These are phyloP conservation scores for Orthosia cruda DNA, from an alignment of 2,888 invertebrate species.

Conservation along the genomic window DNA sequence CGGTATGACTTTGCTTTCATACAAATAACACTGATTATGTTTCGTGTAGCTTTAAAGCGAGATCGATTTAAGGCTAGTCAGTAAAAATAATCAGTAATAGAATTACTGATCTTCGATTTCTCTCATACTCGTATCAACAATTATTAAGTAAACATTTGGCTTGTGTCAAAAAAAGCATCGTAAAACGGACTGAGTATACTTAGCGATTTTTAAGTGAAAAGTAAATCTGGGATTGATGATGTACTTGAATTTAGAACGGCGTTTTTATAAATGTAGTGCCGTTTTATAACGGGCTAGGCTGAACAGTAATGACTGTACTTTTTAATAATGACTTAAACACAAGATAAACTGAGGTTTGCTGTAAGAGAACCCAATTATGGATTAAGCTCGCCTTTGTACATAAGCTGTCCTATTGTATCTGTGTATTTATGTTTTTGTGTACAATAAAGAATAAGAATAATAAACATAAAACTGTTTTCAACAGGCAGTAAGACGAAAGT, in stretches of 20 bases:
- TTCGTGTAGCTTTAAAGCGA: not conserved
- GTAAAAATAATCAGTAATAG: not conserved
- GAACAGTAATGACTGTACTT: not conserved
- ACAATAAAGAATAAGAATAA: no score
- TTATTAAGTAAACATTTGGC: not conserved
- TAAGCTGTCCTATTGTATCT: no score
- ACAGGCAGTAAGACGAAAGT: not conserved
- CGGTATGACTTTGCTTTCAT: constrained; percentile 7
- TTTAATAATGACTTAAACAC: not conserved
- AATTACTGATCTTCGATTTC: not conserved
- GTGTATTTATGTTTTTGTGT: no score
- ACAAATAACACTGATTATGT: not conserved
- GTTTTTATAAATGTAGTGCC: not conserved
- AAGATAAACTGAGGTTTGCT: no score
- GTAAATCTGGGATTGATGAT: constrained; percentile 5
- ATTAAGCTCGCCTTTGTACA: no score
- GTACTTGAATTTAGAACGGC: constrained; percentile 20
- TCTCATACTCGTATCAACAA: not conserved
- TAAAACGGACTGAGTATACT: constrained; percentile 13
- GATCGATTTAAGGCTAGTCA: not conserved
- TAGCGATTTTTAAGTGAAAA: not conserved
- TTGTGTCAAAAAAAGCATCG: not conserved
- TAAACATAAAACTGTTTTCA: not conserved
- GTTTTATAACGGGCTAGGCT: not conserved
- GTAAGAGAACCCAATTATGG: no score